phyloP scores from a whole-genome alignment of 1,140 invertebrate species.

The Atta cephalotes region DNA sequence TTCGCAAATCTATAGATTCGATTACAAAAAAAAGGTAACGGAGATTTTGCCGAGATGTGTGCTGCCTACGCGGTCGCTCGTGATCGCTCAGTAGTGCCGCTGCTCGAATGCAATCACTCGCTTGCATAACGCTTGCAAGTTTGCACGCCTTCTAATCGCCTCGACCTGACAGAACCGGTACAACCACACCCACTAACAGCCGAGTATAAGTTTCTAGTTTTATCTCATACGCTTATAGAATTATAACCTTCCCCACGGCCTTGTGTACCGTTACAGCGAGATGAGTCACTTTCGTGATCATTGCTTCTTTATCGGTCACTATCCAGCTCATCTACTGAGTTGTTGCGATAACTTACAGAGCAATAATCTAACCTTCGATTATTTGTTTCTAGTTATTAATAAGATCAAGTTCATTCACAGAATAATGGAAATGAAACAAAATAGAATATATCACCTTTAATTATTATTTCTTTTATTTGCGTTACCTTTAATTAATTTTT shows the following conservation, averaged over 20 bases:
- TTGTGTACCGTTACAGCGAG: slow-evolving; percentile 66
- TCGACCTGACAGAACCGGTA: slow-evolving; percentile 76
- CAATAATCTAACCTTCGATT: slow-evolving; percentile 24
- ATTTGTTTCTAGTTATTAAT: neutral
- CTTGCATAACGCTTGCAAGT: slow-evolving; percentile 71
- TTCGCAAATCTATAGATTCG: neutral
- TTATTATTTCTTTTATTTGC: neutral
- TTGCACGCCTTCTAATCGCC: slow-evolving; percentile 77
- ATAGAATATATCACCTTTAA: neutral
- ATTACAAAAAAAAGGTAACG: slow-evolving; percentile 1
- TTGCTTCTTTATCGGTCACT: slow-evolving; percentile 48
- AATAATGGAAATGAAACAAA: neutral
- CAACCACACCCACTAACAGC: slow-evolving; percentile 78
- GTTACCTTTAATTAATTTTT: neutral
- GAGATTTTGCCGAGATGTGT: neutral
- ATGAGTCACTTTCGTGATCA: slow-evolving; percentile 69
- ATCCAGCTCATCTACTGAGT: slow-evolving; percentile 30
- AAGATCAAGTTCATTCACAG: slow-evolving; percentile 50
- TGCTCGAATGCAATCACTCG: slow-evolving; percentile 68
- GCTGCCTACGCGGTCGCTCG: slow-evolving; percentile 63
- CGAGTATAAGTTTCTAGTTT: slow-evolving; percentile 16
- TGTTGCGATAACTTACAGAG: neutral
- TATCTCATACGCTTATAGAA: slow-evolving; percentile 41
- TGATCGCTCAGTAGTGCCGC: slow-evolving; percentile 40
- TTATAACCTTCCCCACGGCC: slow-evolving; percentile 58